A percentile compares a stretch with the other conserved stretches of the same genome.
Conservation (phyloP, 2,113 vertebrate genomes). For the Myodes glareolus region DNA sequence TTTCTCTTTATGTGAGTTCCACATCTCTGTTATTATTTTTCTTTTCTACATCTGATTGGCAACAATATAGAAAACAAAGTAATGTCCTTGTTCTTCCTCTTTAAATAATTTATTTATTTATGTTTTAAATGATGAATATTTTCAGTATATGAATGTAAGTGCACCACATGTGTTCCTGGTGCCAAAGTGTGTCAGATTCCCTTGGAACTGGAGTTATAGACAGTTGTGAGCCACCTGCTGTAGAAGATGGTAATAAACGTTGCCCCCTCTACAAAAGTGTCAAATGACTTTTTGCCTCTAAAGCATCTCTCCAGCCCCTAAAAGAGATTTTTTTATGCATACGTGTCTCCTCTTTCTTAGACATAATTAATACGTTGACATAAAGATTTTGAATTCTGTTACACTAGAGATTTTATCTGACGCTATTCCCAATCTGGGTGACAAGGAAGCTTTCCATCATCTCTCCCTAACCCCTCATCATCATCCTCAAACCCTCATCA, state of each 20-base stretch:
- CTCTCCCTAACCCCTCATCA: neutral
- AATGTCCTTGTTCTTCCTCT: neutral
- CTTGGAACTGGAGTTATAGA: neutral
- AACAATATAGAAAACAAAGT: neutral
- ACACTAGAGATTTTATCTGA: neutral
- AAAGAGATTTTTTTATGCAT: neutral
- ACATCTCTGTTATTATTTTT: neutral
- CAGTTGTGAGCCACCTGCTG: neutral
- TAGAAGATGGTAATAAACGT: neutral
- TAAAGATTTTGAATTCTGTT: neutral
- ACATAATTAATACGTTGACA: neutral
- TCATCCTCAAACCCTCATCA: neutral
- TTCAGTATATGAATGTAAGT: neutral
- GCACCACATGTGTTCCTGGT: too few species aligned
- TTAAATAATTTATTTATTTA: neutral
- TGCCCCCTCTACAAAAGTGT: neutral
- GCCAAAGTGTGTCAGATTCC: neutral
- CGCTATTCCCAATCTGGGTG: neutral
- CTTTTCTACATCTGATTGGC: neutral
- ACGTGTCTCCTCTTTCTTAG: neutral
- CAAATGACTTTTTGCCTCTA: neutral
- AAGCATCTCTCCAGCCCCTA: neutral
- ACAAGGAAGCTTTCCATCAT: neutral
- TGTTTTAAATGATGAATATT: neutral
- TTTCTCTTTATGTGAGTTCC: neutral